Percentiles rank a stretch among this genome's conserved stretches.
Evolutionary conservation across 2,113 vertebrate genomes (phyloP).

Genomic region (Mirza zaza): DNA sequence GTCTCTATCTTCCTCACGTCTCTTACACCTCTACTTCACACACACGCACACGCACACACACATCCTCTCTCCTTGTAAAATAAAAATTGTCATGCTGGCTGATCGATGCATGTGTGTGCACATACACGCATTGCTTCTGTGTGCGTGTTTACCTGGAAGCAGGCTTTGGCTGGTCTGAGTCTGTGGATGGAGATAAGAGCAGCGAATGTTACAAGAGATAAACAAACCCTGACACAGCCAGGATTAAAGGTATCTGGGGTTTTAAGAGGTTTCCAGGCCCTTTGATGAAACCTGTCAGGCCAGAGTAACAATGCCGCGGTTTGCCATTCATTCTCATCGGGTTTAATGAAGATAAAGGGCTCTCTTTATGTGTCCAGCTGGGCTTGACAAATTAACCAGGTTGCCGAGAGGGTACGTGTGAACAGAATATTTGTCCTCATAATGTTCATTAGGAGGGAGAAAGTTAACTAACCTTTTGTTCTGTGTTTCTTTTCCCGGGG

Average conservation of each 20-base stretch:
- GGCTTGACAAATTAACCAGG: slow-evolving; percentile 81
- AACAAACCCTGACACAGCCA: background rate
- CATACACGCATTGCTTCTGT: accelerated
- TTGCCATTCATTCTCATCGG: slow-evolving; percentile 80
- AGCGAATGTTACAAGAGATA: background rate
- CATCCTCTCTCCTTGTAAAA: background rate
- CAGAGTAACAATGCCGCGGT: slow-evolving; percentile 73
- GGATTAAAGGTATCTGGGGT: slow-evolving; percentile 56
- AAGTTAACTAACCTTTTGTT: slow-evolving; percentile 77
- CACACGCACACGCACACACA: too few species aligned
- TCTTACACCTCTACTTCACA: background rate
- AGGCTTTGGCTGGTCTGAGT: background rate
- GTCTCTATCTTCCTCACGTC: background rate
- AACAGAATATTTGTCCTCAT: slow-evolving; percentile 80
- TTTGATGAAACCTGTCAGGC: slow-evolving; percentile 49
- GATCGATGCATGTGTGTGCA: background rate
- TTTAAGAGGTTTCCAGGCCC: slow-evolving; percentile 52
- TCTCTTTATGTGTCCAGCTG: slow-evolving; percentile 79
- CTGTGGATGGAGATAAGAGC: background rate
- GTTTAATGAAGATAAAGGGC: slow-evolving; percentile 84
- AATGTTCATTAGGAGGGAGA: slow-evolving; percentile 71
- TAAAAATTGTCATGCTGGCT: background rate
- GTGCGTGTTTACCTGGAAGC: background rate
- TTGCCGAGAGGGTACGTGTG: slow-evolving; percentile 67
- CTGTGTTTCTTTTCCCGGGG: slow-evolving; percentile 49